These are phyloP conservation scores for Idaea aversata DNA, from an alignment of 2,888 invertebrate species.

Conservation along the genomic window DNA sequence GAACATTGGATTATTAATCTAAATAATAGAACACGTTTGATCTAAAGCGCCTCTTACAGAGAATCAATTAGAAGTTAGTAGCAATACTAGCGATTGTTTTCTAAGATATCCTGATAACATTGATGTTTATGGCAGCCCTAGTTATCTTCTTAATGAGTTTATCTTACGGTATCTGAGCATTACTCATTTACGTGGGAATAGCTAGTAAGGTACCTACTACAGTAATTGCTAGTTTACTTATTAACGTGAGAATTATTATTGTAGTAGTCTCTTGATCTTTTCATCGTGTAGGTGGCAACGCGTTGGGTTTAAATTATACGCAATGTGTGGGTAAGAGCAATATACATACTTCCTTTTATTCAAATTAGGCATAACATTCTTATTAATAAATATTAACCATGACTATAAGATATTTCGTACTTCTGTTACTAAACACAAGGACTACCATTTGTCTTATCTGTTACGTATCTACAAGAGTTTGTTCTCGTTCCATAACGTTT, in stretches of 20 bases:
- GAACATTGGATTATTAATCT: not conserved
- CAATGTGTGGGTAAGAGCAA: not conserved
- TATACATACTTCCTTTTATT: not conserved
- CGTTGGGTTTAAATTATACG: not conserved
- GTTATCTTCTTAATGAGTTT: constrained; percentile 1
- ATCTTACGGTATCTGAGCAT: not conserved
- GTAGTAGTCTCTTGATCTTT: constrained; percentile 1
- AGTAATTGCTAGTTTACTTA: not conserved
- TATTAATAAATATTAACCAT: not conserved
- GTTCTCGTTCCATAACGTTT: constrained; percentile 13
- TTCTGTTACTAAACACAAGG: not conserved
- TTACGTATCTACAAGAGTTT: constrained; percentile 17
- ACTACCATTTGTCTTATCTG: not conserved
- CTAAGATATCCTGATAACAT: constrained; percentile 1
- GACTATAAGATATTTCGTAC: not conserved
- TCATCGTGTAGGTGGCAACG: not conserved
- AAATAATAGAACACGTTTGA: not conserved
- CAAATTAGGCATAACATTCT: not conserved
- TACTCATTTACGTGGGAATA: not conserved
- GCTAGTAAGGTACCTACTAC: not conserved
- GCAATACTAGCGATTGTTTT: not conserved
- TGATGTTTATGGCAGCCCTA: constrained; percentile 1
- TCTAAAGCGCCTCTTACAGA: not conserved
- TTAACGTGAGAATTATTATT: not conserved
- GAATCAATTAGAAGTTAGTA: constrained; percentile 1